Evolutionary conservation across 2,113 vertebrate species (phyloP), one percentile per base, ranked within the genome.

Genomic region (Dicrurus megarhynchus): DNA sequence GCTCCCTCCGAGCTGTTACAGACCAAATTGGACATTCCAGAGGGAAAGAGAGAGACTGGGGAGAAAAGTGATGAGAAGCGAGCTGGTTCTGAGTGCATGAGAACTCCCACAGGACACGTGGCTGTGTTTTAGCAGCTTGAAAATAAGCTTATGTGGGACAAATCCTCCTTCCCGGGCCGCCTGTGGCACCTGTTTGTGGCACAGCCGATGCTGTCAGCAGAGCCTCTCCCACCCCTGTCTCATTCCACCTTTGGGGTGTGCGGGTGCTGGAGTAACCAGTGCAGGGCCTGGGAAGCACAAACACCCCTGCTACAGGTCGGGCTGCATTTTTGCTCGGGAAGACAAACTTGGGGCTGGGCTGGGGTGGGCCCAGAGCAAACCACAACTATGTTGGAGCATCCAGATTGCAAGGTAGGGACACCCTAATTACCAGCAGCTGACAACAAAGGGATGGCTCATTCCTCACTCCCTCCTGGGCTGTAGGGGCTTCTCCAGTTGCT

Each of bases 31-130:
- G 84, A 16, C 79, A 8, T 74, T 76, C 83, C 37, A 55, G 87
- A 93, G 68, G 65, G 80, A 88, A 87, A 79, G 4, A 75, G 44
- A 76, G 71, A 63, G 41, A 20, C 46, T 13, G 75, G 28, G 87
- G 87, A 55, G 53, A 70, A 55, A 70, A 42, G 53, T 56, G 35
- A n/a, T 21, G 63, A 27, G 84, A 76, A 79, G 57, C 14, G 26
- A 90, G 93, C 70, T 59, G 71, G 63, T 73, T 77, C 28, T 52
- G 89, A 63, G 80, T 22, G 15, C 35, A 24, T 55, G 89, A 78
- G 76, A 89, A 78, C 92, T 95, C 95, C 92, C 88, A 65, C 92
- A 35, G 94, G 68, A 90, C 39, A 39, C 1, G 71, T 86, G 90
- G 59, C 41, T 59, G 84, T 55, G 46, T 92, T 94, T 79, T 32